Evolutionary conservation across 2,797 vertebrate genomes (phyloP).

Genomic region (Propithecus perrieri): DNA sequence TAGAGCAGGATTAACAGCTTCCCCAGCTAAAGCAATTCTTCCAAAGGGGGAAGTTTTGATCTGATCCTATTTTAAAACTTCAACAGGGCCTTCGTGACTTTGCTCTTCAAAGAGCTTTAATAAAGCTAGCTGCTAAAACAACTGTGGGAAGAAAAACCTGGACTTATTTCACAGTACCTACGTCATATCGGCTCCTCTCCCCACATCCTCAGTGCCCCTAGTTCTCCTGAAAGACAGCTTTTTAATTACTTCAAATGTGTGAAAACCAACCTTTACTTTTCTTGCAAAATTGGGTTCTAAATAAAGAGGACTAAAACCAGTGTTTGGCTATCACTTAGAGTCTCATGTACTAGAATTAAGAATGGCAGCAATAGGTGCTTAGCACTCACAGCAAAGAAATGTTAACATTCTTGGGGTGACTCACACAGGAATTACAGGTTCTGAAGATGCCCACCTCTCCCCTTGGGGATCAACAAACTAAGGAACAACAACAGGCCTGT

Average conservation of each 20-base stretch:
- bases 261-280: constrained; percentile 29
- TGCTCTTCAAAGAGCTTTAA: constrained; percentile 27
- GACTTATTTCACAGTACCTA: constrained; percentile 49
- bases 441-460: not conserved
- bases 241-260: not conserved
- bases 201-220: too few relatives aligned
- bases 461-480: not conserved
- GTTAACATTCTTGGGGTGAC: not conserved
- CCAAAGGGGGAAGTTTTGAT: not conserved
- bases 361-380: not conserved
- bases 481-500: not conserved
- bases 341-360: not conserved
- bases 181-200: not conserved
- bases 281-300: constrained; percentile 4
- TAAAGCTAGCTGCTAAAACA: constrained; percentile 28
- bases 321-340: not conserved
- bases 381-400: not conserved
- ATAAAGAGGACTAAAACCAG: not conserved
- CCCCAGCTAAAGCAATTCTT: not conserved
- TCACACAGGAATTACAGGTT: not conserved
- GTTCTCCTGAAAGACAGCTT: constrained; percentile 56
- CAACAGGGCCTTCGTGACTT: not conserved
- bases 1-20: not conserved
- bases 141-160: constrained; percentile 47
- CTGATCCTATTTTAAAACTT: constrained; percentile 42